Conservation (phyloP, 2,797 vertebrate genomes). For the Champsocephalus gunnari region DNA sequence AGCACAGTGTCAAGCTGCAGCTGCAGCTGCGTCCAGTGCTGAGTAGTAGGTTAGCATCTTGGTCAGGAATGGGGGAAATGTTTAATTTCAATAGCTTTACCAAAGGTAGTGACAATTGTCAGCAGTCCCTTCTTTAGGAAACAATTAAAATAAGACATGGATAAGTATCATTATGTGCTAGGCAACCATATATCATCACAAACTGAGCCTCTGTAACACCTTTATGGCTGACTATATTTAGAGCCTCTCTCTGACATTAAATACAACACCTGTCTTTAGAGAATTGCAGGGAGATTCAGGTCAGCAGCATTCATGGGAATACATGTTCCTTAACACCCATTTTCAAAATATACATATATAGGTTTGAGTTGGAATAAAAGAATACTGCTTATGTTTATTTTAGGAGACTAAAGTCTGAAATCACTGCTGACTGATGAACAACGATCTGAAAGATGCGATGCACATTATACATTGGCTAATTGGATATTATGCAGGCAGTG, state of each 20-base stretch:
- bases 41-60: neutral
- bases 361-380: neutral
- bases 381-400: neutral
- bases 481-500: neutral
- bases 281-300: conserved; percentile 11
- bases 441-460: neutral
- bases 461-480: neutral
- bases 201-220: conserved; percentile 48
- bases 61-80: conserved; percentile 20
- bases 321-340: neutral
- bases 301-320: neutral
- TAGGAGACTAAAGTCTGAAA: neutral
- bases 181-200: conserved; percentile 48
- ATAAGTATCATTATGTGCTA: conserved; percentile 36
- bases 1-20: conserved; percentile 66
- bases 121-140: neutral
- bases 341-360: neutral
- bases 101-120: neutral
- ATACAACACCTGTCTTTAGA: conserved; percentile 58
- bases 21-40: conserved; percentile 54
- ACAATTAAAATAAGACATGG: conserved; percentile 7
- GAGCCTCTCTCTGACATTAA: conserved; percentile 42
- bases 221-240: conserved; percentile 66
- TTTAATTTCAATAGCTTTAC: conserved; percentile 6
- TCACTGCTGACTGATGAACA: neutral